Evolutionary conservation across 1,140 invertebrate genomes (phyloP).

Genomic region (Triops cancriformis): DNA sequence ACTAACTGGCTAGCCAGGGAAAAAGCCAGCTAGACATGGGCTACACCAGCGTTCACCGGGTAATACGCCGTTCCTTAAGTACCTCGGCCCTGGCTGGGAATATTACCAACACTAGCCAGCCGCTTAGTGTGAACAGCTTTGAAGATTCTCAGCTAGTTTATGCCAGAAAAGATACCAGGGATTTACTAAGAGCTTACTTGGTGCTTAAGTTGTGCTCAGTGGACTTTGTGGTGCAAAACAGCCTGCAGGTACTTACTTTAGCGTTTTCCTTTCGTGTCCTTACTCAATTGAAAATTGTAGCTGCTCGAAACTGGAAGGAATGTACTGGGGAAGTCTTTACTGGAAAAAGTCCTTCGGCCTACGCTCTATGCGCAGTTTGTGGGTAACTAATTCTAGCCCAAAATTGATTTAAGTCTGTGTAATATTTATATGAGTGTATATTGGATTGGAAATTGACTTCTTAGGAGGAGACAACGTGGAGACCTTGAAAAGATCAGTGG

Average conservation of each 20-base stretch:
- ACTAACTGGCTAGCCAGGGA: too few relatives aligned
- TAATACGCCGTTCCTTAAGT: background rate
- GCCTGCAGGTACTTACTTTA: background rate
- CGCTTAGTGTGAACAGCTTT: background rate
- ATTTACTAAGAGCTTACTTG: conserved; percentile 17
- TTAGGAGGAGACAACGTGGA: conserved; percentile 36
- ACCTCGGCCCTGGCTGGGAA: background rate
- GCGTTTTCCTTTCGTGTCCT: background rate
- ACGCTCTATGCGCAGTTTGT: conserved; percentile 25
- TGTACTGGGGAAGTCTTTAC: background rate
- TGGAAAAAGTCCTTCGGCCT: conserved; percentile 20
- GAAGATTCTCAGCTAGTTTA: background rate
- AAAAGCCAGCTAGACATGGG: too few relatives aligned
- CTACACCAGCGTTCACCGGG: background rate
- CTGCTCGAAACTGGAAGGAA: conserved; percentile 15
- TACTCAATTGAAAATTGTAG: background rate
- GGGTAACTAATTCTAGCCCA: background rate
- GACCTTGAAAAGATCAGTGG: conserved; percentile 32
- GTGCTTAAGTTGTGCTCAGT: conserved; percentile 22
- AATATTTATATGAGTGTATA: too few relatives aligned
- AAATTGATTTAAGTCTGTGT: too few relatives aligned
- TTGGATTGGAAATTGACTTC: too few relatives aligned
- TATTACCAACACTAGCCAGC: background rate
- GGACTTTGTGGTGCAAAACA: conserved; percentile 22
- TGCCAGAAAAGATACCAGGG: background rate